Base-by-base conservation (phyloP, 2,888 invertebrate species). In the Cecidostiba fungosa region DNA sequence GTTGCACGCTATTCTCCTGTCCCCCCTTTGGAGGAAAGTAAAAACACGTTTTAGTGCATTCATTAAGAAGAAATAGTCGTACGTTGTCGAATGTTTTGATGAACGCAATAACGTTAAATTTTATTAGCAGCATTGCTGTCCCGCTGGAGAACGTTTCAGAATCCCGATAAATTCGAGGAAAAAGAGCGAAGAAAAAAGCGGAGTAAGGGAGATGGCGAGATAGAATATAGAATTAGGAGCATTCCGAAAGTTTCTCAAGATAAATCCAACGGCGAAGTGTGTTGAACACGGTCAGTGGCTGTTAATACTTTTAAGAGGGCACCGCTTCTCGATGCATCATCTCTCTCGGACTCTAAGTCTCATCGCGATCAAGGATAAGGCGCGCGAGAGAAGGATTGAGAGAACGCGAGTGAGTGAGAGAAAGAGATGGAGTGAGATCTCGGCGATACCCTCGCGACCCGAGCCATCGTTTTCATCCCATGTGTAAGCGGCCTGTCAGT, bases 371-470 rank as follows among this genome's bases (percentile, higher is more conserved):
- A 84, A 86, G 80, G 83, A 82, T 77, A 74, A 88, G 43, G 76
- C 84, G 76, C 84, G 69, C 39, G 78, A 70, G 77, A 77, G 83
- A 85, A 82, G 87, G 86, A 87, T 86, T 85, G 87, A 87, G 85
- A 86, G 29, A 54, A 26, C 4, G 39, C 23, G 72, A 72, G n/a
- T 16, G 39, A 82, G 70, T 73, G 73, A 76, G 69, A 79, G 19
- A 16, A 74, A 76, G 59, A 72, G 69, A 69, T 81, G 69, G 29
- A 39, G 43, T 8, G 59, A 92, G 92, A 92, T 91, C 90, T 88
- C 88, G 89, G 89, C 88, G 92, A 92, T 92, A 92, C 90, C 91
- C 90, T 88, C 89, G 88, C 91, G 91, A 91, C 90, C 92, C 90
- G 89, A 91, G 90, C 90, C 91, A 90, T 90, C 91, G 87, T 87